Conservation (phyloP, 1,140 invertebrate species). For the Leptonema lineaticorne region DNA sequence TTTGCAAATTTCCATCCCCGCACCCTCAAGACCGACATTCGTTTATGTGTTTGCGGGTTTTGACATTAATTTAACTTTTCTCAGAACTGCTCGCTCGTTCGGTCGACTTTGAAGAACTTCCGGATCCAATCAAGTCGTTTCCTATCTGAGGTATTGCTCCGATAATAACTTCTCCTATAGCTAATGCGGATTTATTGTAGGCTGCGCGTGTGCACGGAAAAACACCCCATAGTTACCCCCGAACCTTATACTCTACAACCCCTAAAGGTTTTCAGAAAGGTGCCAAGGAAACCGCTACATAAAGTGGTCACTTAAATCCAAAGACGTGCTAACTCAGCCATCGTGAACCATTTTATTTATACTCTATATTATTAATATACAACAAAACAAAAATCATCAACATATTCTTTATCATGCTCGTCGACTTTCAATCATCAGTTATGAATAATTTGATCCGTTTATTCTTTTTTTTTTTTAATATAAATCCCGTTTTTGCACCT, state of each 20-base stretch:
- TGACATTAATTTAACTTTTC: constrained; percentile 15
- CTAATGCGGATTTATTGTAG: constrained; percentile 36
- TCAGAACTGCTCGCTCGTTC: neutral
- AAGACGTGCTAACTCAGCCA: constrained; percentile 1
- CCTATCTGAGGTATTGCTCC: constrained; percentile 13
- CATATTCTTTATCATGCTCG: too few relatives aligned
- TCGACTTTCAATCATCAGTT: neutral
- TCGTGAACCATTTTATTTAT: neutral
- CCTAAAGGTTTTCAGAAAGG: constrained; percentile 10
- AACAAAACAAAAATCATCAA: too few relatives aligned
- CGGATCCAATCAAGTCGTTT: constrained; percentile 21
- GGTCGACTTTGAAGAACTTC: neutral
- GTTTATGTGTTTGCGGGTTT: neutral
- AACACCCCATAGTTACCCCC: neutral
- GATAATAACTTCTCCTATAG: constrained; percentile 35
- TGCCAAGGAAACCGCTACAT: constrained; percentile 16
- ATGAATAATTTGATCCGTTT: neutral
- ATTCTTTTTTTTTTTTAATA: neutral
- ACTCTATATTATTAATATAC: neutral
- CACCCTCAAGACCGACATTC: neutral
- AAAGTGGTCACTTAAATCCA: constrained; percentile 38
- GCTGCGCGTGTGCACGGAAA: neutral
- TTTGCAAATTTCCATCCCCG: too few relatives aligned
- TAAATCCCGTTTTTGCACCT: neutral
- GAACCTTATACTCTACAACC: neutral